Evolutionary conservation across 2,113 vertebrate genomes (phyloP).

Genomic region (Etheostoma spectabile): DNA sequence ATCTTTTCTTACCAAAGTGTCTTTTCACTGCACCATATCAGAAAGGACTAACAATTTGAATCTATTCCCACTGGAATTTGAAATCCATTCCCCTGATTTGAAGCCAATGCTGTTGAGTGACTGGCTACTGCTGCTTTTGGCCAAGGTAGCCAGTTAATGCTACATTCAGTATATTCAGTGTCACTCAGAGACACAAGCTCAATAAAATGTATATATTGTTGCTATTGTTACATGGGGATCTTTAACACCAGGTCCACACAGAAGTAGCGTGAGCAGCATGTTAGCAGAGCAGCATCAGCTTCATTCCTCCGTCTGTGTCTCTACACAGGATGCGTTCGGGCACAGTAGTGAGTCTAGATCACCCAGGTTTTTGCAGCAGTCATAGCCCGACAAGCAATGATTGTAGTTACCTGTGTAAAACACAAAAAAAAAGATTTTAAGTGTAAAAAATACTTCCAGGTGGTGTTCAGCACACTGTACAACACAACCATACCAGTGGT

Average conservation of each 20-base stretch:
- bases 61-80: background rate
- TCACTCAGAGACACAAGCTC: background rate
- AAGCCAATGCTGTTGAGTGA: constrained; percentile 18
- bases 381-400: background rate
- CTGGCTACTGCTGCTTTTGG: constrained; percentile 40
- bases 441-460: background rate
- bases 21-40: constrained; percentile 32
- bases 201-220: background rate
- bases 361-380: background rate
- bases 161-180: background rate
- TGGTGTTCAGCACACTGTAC: background rate
- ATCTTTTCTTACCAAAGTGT: constrained; percentile 33
- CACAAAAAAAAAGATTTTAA: background rate
- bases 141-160: constrained; percentile 15
- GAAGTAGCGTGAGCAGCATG: background rate
- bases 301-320: background rate
- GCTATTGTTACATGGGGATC: background rate
- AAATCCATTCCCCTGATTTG: no score
- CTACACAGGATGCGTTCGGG: background rate
- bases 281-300: background rate
- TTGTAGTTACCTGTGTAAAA: background rate
- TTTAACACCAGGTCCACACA: background rate
- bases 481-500: background rate
- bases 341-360: background rate
- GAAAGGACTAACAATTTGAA: constrained; percentile 30